Evolutionary conservation across 2,797 vertebrate species (phyloP).

Genomic region (Chromis chromis): DNA sequence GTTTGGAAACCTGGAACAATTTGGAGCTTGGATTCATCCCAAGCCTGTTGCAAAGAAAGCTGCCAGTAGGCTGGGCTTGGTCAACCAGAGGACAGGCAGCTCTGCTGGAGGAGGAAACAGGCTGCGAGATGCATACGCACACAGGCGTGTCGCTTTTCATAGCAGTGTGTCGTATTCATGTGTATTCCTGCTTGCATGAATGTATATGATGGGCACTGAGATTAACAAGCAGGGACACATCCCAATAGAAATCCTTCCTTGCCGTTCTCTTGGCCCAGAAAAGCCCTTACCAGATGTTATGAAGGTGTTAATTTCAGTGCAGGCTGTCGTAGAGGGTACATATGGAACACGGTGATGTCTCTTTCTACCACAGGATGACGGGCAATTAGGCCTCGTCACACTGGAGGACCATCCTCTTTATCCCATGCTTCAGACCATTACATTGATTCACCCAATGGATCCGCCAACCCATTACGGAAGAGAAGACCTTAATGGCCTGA

Average conservation of each 20-base stretch:
- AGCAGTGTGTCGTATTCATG: conserved; percentile 14
- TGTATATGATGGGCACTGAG: conserved; percentile 41
- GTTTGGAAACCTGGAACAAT: conserved; percentile 67
- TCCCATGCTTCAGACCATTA: conserved; percentile 75
- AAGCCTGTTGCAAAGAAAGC: conserved; percentile 52
- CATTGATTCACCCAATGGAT: conserved; percentile 77
- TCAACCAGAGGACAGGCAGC: conserved; percentile 71
- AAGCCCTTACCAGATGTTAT: conserved; percentile 83
- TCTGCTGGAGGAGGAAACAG: conserved; percentile 63
- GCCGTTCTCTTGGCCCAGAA: conserved; percentile 70
- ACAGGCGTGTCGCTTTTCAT: conserved; percentile 36
- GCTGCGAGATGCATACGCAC: conserved; percentile 24
- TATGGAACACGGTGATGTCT: conserved; percentile 81
- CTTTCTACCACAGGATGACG: conserved; percentile 78
- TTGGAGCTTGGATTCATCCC: conserved; percentile 36
- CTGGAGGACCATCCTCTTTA: conserved; percentile 79
- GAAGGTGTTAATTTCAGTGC: conserved; percentile 84
- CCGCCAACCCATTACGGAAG: conserved; percentile 69
- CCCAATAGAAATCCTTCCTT: conserved; percentile 64
- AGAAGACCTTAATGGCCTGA: conserved; percentile 72
- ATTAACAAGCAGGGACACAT: conserved; percentile 63
- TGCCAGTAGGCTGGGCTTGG: conserved; percentile 62
- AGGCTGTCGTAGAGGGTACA: conserved; percentile 76
- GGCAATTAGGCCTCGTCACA: conserved; percentile 85
- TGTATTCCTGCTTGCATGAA: conserved; percentile 29